Base-by-base conservation (phyloP, 2,797 vertebrate species). In the Bradypodion ventrale region DNA sequence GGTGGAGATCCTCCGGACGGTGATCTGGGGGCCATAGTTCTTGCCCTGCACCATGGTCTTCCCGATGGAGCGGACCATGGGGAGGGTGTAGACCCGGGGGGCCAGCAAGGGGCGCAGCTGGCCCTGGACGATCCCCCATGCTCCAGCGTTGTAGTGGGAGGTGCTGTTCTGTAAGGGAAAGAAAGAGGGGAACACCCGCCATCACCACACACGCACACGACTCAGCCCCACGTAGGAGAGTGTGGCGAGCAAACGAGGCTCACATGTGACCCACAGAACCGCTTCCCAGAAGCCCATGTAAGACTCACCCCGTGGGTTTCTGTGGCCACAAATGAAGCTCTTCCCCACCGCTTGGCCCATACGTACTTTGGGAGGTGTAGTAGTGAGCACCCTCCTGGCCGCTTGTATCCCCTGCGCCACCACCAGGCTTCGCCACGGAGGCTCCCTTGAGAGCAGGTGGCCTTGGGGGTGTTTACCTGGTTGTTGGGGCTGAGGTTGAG, bases 1-100 rank as follows among this genome's bases (percentile, higher is more conserved):
- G 89, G 97, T 97, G 32, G 97, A 97, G 88, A 97, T 97, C 91
- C 97, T 96, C 79, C 97, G 97, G 75, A 97, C 97, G 66, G 97
- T 97, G 85, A 97, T 97, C 89, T 97, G 97, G 6, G 97, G 97
- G 62, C 97, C 97, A 0, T 97, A 97, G 93, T 97, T 97, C 85
- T 97, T 97, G 78, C 97, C 97, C 89, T 97, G 97, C 78, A 97
- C 97, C 97, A 97, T 97, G 12, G 97, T 97, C 90, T 97, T 97
- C n/a, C 97, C 97, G 19, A 97, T 97, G 83, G 97, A 97, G 84
- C 97, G 96, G 35, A 97, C 97, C 97, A 97, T 97, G 27, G 97
- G 97, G 13, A 97, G 96, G 0, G 96, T 97, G 85, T 97, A 97
- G 69, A 97, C 97, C 27, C 97, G 93, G 0, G 97, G 96, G 1